These are phyloP conservation scores for Nomada lathburiana DNA, from an alignment of 2,888 invertebrate species.

Conservation along the genomic window DNA sequence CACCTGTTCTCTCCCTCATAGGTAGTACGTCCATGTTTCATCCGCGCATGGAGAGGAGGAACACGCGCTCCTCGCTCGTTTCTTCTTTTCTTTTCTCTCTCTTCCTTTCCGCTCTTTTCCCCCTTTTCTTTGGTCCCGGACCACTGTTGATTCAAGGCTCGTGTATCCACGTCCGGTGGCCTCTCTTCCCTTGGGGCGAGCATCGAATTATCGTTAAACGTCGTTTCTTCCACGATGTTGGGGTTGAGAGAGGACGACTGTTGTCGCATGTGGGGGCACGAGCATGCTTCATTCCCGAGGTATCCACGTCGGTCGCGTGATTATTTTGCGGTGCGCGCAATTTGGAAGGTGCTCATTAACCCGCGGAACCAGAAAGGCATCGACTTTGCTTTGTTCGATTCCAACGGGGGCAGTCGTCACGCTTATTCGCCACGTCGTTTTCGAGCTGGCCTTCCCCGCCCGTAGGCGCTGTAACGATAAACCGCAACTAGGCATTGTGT, in stretches of 20 bases:
- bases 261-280: slow-evolving; percentile 19
- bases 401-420: neutral
- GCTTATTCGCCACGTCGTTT: neutral
- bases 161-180: slow-evolving; percentile 34
- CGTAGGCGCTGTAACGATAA: no score
- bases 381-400: neutral
- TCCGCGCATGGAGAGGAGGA: slow-evolving; percentile 9
- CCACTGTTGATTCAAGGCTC: slow-evolving; percentile 48
- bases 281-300: slow-evolving; percentile 5
- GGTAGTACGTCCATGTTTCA: slow-evolving; percentile 16
- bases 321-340: slow-evolving; percentile 50
- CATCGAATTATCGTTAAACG: slow-evolving; percentile 64
- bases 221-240: slow-evolving; percentile 32
- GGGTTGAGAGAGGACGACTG: neutral
- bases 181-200: slow-evolving; percentile 38
- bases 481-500: neutral
- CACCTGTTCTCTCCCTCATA: slow-evolving; percentile 54
- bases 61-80: slow-evolving; percentile 40
- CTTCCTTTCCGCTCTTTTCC: slow-evolving; percentile 48
- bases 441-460: no score
- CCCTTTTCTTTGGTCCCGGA: slow-evolving; percentile 28
- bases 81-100: slow-evolving; percentile 43
- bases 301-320: slow-evolving; percentile 16
- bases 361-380: neutral
- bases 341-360: slow-evolving; percentile 34